Base-by-base conservation (phyloP, 2,113 vertebrate genomes). In the Percina caprodes region DNA sequence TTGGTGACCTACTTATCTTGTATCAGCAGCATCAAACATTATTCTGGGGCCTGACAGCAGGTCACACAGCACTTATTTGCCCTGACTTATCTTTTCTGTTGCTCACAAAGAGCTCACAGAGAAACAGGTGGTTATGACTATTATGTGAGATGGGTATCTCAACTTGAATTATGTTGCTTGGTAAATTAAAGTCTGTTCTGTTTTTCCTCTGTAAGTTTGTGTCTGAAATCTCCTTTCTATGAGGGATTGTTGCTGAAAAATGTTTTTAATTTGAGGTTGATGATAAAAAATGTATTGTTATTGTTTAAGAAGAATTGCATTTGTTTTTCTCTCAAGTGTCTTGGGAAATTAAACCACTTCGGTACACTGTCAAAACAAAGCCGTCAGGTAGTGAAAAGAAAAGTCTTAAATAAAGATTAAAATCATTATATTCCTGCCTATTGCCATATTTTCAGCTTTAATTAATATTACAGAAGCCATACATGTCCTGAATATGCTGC, bases 311-410 rank as follows among this genome's bases (percentile, higher is more conserved):
- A 60, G 24, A 48, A 6, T 48, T 33, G 10, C 10, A 52, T 13
- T 48, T n/a, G 5, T 35, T 2, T 59, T 46, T 54, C 42, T 77
- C 23, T 45, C 21, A 12, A 4, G 62, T 3, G 52, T 19, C 14
- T 19, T 19, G 46, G 54, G 18, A 68, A 68, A 74, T 68, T 8
- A 74, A 33, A 42, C 23, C 55, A 49, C 26, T 80, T 65, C 14
- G 39, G 48, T 39, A 23, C 77, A 35, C 59, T 16, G 48, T 66
- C 30, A 52, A n/a, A 49, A 60, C 21, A 18, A 33, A 61, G 62
- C 63, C 58, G 67, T 67, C 7, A 14, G 45, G 62, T 3, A 48
- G 39, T 35, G 16, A 12, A 63, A 48, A 13, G 58, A 26, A 49
- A 52, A 69, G 14, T 21, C 19, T 35, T 33, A 30, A 65, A 51